Percentiles rank a stretch among this genome's conserved stretches.
phyloP scores from a whole-genome alignment of 2,797 vertebrate species.

The Lacerta bilineata region DNA sequence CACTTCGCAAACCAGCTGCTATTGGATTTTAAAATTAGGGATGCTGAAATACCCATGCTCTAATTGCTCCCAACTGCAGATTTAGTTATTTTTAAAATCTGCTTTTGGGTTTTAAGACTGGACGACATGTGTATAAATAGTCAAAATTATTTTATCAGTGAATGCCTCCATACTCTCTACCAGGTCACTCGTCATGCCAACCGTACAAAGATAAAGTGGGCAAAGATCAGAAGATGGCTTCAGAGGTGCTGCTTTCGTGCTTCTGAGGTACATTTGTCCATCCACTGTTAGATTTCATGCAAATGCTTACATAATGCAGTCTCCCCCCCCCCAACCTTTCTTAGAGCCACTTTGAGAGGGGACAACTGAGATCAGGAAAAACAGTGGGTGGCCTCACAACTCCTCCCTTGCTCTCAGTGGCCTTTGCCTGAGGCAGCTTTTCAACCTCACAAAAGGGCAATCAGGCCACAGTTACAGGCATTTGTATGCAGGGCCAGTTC shows the following conservation, averaged over 20 bases:
- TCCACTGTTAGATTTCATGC: not conserved
- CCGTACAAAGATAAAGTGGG: too few species aligned
- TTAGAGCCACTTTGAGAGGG: not conserved
- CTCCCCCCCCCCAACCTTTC: not conserved
- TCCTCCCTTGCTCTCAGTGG: not conserved
- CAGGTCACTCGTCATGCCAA: too few species aligned
- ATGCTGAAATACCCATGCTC: slow-evolving; percentile 30
- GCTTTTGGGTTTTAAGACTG: slow-evolving; percentile 3
- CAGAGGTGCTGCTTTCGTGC: not conserved
- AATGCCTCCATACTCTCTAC: too few species aligned
- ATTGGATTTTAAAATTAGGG: slow-evolving; percentile 16
- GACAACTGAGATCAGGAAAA: not conserved
- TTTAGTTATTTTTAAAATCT: not conserved
- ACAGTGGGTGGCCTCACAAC: not conserved
- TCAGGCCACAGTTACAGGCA: not conserved
- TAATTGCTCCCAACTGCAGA: slow-evolving; percentile 28
- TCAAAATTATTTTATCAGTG: too few species aligned
- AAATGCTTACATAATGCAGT: not conserved
- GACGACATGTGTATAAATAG: too few species aligned
- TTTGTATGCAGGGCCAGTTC: not conserved
- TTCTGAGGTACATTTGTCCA: not conserved
- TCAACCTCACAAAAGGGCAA: not conserved
- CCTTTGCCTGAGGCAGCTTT: not conserved
- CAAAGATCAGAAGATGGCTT: not conserved
- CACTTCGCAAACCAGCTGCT: slow-evolving; percentile 25